Base-by-base conservation (phyloP, 2,888 invertebrate genomes). In the Rhorus exstirpatorius region DNA sequence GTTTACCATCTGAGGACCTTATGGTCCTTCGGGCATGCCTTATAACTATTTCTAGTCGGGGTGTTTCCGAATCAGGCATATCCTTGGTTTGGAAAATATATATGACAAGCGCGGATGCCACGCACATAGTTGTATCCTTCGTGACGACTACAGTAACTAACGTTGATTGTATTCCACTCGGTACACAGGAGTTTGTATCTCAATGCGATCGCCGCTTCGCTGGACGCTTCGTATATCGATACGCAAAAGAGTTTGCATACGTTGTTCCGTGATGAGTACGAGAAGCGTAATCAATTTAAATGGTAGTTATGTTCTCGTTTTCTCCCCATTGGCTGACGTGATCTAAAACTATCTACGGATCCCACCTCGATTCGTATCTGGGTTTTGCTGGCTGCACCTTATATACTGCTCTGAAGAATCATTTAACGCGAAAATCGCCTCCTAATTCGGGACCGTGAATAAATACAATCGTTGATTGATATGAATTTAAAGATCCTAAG, bases 301-400 rank as follows among this genome's bases (percentile, higher is more conserved):
- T 31, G 21, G 31, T 12, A 51, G 26, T 3, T 10, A n/a, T n/a
- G n/a, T n/a, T n/a, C n/a, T n/a, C n/a, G 35, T 60, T 10, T 60
- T 41, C 38, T 6, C 35, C 60, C 17, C 14, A 35, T 3, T 21
- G 12, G 1, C 7, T 53, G 2, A 38, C 4, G 21, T 38, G n/a
- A 24, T 68, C 21, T 14, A 51, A 17, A 12, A 68, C 68, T 7
- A 51, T 19, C 4, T 38, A 17, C n/a, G 53, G 38, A 21, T 53
- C 68, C 68, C 53, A 68, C 17, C 19, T 53, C n/a, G 17, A 51
- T 2, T 68, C 68, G 12, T 68, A 68, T 51, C 12, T 68, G 3
- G 68, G 21, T 35, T 19, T 51, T 7, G 51, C 7, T 4, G 68
- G 68, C 0, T 53, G 19, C 24, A 19, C 17, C 19, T 21, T 12